Evolutionary conservation across 1,140 invertebrate genomes (phyloP).

Genomic region (Vollenhovia emeryi): DNA sequence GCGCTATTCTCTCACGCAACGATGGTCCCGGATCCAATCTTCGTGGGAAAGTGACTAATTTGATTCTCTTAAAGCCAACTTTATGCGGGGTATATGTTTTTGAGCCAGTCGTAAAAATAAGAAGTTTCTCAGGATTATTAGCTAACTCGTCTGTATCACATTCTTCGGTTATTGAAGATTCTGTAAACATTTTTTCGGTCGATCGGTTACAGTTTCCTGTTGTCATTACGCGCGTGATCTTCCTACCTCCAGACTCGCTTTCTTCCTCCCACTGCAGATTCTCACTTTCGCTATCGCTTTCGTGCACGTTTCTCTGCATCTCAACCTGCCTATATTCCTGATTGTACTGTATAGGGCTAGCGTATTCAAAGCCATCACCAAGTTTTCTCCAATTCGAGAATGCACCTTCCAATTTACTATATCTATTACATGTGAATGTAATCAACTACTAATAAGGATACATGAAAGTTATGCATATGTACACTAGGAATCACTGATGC

Average conservation of each 20-base stretch:
- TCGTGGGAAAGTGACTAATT: conserved; percentile 90
- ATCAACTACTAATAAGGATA: neutral
- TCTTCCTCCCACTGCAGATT: conserved; percentile 74
- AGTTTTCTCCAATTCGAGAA: conserved; percentile 85
- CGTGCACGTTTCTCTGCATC: conserved; percentile 79
- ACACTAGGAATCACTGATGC: too few relatives aligned
- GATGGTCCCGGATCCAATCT: conserved; percentile 89
- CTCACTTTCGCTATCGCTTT: conserved; percentile 80
- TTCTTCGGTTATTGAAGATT: conserved; percentile 80
- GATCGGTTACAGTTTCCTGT: neutral
- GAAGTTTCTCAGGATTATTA: conserved; percentile 89
- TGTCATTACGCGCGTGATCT: neutral
- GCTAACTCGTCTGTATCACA: conserved; percentile 85
- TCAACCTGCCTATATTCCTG: conserved; percentile 86
- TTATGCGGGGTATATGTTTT: conserved; percentile 95
- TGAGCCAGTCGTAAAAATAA: conserved; percentile 95
- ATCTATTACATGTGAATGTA: conserved; percentile 72
- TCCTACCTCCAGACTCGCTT: conserved; percentile 73
- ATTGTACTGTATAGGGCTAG: conserved; percentile 87
- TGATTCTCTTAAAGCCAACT: conserved; percentile 94
- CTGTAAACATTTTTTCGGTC: conserved; percentile 60
- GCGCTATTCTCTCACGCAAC: conserved; percentile 88
- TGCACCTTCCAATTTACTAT: conserved; percentile 83
- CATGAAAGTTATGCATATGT: neutral
- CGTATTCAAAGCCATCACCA: conserved; percentile 85